These are phyloP conservation scores for Bovichtus diacanthus DNA, from an alignment of 2,797 vertebrate species.

Conservation along the genomic window DNA sequence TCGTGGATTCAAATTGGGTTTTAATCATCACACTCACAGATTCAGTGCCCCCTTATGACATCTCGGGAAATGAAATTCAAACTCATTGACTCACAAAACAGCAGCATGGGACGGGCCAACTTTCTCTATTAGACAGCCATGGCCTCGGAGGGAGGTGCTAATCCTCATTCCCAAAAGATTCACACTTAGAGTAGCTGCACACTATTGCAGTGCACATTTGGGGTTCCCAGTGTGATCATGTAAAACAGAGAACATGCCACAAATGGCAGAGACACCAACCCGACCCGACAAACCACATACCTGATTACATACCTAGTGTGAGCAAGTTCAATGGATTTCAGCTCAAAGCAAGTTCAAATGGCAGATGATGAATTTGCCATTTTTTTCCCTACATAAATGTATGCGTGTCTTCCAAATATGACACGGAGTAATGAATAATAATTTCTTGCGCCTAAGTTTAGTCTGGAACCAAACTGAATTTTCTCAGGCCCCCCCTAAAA, in stretches of 20 bases:
- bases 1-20: constrained; percentile 63
- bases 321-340: not conserved
- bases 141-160: constrained; percentile 49
- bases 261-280: not conserved
- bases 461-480: not conserved
- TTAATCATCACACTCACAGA: constrained; percentile 72
- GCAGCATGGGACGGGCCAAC: constrained; percentile 44
- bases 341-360: not conserved
- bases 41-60: constrained; percentile 63
- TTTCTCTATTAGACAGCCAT: constrained; percentile 39
- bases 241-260: constrained; percentile 15
- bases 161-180: constrained; percentile 42
- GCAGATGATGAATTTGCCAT: not conserved
- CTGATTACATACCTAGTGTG: not conserved
- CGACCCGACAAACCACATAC: not conserved
- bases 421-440: not conserved
- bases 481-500: not conserved
- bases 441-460: not conserved
- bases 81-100: constrained; percentile 72
- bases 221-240: constrained; percentile 10
- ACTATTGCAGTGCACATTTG: constrained; percentile 14
- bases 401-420: not conserved
- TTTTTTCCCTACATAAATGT: not conserved
- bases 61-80: constrained; percentile 69
- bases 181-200: constrained; percentile 12